phyloP scores from a whole-genome alignment of 2,797 vertebrate genomes.

The Kryptolebias ocellatus region DNA sequence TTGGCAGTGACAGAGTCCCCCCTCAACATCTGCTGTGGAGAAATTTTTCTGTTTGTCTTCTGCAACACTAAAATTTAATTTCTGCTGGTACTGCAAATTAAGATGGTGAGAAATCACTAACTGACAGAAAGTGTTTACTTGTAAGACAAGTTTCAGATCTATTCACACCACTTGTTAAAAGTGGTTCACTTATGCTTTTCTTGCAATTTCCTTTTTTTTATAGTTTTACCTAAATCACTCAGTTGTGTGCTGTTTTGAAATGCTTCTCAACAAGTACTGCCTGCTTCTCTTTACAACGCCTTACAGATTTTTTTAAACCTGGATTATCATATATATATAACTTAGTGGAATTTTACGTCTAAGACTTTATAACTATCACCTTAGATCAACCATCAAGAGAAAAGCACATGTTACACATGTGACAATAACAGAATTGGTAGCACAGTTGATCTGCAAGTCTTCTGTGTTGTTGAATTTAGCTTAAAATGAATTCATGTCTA shows the following conservation, averaged over 20 bases:
- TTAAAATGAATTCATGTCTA: no score
- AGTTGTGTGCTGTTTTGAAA: not conserved
- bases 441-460: no score
- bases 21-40: not conserved
- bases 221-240: no score
- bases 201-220: not conserved
- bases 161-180: not conserved
- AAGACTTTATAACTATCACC: no score
- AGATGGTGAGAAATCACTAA: not conserved
- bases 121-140: not conserved
- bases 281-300: not conserved
- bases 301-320: no score
- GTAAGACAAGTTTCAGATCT: not conserved
- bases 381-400: no score
- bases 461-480: no score
- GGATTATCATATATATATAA: no score
- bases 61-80: not conserved
- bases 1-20: not conserved
- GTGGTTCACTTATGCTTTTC: not conserved
- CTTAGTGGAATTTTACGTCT: no score
- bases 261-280: not conserved
- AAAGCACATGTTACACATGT: no score
- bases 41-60: not conserved
- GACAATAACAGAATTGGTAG: no score
- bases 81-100: not conserved